Percentiles rank a stretch among this genome's conserved stretches.
Evolutionary conservation across 1,140 invertebrate genomes (phyloP).

Genomic region (Cephus cinctus): DNA sequence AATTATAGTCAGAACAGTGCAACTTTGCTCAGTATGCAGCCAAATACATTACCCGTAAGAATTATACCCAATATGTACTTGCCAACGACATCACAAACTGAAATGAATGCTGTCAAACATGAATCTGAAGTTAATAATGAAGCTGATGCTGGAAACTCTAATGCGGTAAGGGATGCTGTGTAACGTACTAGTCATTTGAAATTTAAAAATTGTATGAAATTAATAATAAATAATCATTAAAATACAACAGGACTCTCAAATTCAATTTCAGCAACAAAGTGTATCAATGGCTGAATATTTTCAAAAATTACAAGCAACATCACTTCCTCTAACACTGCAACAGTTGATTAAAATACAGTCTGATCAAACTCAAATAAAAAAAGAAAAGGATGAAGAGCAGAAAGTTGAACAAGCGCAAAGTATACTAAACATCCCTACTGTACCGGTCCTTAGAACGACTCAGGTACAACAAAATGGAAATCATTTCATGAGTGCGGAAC

Average conservation of each 20-base stretch:
- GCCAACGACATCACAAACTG: slow-evolving; percentile 30
- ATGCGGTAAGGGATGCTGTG: slow-evolving; percentile 12
- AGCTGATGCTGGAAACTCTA: slow-evolving; percentile 17
- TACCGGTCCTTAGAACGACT: slow-evolving; percentile 43
- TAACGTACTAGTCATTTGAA: too few relatives aligned
- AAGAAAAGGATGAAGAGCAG: slow-evolving; percentile 33
- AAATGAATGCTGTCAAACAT: slow-evolving; percentile 27
- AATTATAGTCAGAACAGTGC: slow-evolving; percentile 46
- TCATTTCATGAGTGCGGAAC: slow-evolving; percentile 39
- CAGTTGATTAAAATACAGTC: slow-evolving; percentile 50
- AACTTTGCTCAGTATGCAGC: slow-evolving; percentile 38
- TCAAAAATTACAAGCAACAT: slow-evolving; percentile 50
- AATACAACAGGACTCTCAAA: slow-evolving; percentile 33
- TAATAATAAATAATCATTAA: slow-evolving; percentile 5
- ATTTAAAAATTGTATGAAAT: slow-evolving; percentile 2
- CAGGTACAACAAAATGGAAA: slow-evolving; percentile 39
- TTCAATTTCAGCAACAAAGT: slow-evolving; percentile 40
- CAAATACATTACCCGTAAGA: slow-evolving; percentile 42
- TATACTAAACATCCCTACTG: slow-evolving; percentile 53
- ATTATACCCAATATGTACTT: slow-evolving; percentile 45
- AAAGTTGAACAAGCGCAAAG: slow-evolving; percentile 44
- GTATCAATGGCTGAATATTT: slow-evolving; percentile 49
- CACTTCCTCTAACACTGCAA: slow-evolving; percentile 47
- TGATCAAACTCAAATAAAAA: slow-evolving; percentile 46
- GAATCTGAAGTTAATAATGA: slow-evolving; percentile 27